These are phyloP conservation scores for Halocynthia aurantium DNA, from an alignment of 23 tunicate genomes.

Conservation along the genomic window DNA sequence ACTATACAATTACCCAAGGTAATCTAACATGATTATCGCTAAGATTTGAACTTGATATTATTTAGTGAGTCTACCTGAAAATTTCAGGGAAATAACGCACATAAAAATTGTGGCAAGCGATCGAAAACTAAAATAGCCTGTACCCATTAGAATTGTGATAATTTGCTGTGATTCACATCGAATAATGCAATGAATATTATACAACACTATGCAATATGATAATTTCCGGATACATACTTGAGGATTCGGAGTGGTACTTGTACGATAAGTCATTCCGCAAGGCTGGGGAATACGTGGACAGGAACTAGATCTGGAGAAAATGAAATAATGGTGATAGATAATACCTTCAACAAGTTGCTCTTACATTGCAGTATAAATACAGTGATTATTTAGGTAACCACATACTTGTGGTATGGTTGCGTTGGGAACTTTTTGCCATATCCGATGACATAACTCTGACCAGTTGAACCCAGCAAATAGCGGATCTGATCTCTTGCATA, in stretches of 20 bases:
- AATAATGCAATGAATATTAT: no score
- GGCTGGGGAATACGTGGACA: conserved; percentile 46
- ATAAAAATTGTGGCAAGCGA: no score
- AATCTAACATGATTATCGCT: no score
- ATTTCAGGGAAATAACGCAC: no score
- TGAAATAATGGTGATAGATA: background rate
- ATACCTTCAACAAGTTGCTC: background rate
- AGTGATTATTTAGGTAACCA: background rate
- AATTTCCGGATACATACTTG: conserved; percentile 32
- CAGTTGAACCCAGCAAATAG: conserved; percentile 54
- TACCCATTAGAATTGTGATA: no score
- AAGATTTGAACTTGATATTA: no score
- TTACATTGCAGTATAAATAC: background rate
- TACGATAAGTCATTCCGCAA: conserved; percentile 47
- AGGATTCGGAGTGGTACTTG: conserved; percentile 43
- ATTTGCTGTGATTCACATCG: no score
- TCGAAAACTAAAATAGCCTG: no score
- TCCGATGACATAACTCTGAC: conserved; percentile 68
- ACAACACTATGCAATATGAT: background rate
- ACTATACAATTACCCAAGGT: no score
- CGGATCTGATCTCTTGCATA: conserved; percentile 56
- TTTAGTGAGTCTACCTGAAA: no score
- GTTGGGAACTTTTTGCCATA: conserved; percentile 60
- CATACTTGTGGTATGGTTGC: conserved; percentile 78
- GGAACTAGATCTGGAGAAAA: conserved; percentile 47